Evolutionary conservation across 2,797 vertebrate genomes (phyloP), one percentile per base, ranked within the genome.

Genomic region (Chelidonichthys spinosus): DNA sequence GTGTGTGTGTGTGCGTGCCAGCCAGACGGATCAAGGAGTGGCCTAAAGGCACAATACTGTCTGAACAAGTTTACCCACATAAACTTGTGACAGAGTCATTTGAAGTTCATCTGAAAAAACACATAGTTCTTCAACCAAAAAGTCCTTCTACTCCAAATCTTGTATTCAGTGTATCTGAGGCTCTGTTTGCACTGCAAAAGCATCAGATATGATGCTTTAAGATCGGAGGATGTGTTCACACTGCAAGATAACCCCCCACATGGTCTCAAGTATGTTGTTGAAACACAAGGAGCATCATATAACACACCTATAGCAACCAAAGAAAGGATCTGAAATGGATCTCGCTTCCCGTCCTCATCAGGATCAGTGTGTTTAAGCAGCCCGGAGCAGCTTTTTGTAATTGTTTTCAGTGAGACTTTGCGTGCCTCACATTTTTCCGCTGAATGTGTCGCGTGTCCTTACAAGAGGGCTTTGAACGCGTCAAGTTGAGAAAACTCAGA

Each of bases 11-110:
- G 64, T 37, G 37, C 59, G 52, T 40, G 80, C 64, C 32, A 52
- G 78, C 76, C 55, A 52, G n/a, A 52, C 59, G 9, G 70, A 46
- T 52, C 63, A 33, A 72, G 52, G 60, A 59, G 60, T 1, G 25
- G 40, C 36, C 43, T 15, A 52, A 25, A 86, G 89, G 81, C 78
- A 82, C 72, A 2, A 42, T 1, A 40, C 10, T 50, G 18, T 40
- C 10, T 37, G 8, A 46, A 62, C 53, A 3, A 5, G 10, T 13
- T 5, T 42, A 62, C 47, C 25, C 42, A 6, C 66, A 74, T 33
- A 68, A 17, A 75, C 44, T 17, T 15, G 33, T 44, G 63, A 52
- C 11, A 62, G 43, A 39, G 50, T 67, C 54, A 25, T 44, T 25
- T 62, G 43, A 6, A 43, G 15, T 63, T 80, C 5, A 37, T 50